Conservation (phyloP, 2,797 vertebrate species). For the Echiichthys vipera region DNA sequence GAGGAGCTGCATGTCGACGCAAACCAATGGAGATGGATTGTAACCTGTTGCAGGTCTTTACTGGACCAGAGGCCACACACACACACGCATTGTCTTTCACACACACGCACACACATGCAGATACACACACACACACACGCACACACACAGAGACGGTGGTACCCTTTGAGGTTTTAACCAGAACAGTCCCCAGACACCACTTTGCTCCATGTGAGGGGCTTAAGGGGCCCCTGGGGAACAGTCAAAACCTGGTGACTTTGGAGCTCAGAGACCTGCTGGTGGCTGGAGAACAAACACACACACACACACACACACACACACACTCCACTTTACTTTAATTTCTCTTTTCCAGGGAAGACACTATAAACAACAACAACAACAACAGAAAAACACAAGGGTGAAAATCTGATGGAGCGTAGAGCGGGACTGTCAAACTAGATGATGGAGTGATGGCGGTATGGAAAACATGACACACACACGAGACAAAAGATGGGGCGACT, state of each 20-base stretch:
- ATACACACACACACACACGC: conserved; percentile 18
- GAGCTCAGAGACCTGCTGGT: conserved; percentile 51
- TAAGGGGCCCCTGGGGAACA: conserved; percentile 73
- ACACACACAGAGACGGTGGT: conserved; percentile 1
- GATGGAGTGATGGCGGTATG: background rate
- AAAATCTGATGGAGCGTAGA: background rate
- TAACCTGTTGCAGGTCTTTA: conserved; percentile 61
- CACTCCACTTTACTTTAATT: background rate
- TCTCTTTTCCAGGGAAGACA: background rate
- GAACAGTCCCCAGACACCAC: conserved; percentile 68
- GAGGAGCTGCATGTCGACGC: conserved; percentile 23
- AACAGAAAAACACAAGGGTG: background rate
- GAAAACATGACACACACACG: too few relatives aligned
- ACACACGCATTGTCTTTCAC: conserved; percentile 22
- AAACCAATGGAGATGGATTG: conserved; percentile 61
- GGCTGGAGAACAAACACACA: conserved; percentile 13
- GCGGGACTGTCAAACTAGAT: background rate
- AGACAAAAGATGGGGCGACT: too few relatives aligned
- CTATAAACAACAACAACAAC: background rate
- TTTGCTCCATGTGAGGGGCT: conserved; percentile 70
- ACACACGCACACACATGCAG: conserved; percentile 15
- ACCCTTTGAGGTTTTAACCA: conserved; percentile 65
- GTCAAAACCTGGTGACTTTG: conserved; percentile 65
- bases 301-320: too few relatives aligned
- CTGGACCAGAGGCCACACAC: conserved; percentile 58